A percentile compares a stretch with the other conserved stretches of the same genome.
These are phyloP conservation scores for Nomada ruficornis DNA, from an alignment of 2,888 invertebrate species.

Conservation along the genomic window DNA sequence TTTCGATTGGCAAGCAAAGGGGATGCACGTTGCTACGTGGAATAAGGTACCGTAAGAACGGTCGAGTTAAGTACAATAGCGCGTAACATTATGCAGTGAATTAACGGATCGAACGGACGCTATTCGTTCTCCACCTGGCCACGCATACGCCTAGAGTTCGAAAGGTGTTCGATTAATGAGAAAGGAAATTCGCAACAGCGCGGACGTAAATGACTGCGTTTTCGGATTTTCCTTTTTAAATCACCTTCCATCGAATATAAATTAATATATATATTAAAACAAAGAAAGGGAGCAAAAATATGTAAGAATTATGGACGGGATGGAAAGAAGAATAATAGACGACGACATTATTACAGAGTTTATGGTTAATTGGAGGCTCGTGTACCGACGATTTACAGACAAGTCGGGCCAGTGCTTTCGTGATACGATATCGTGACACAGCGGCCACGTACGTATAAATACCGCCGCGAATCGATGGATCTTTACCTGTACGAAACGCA, in stretches of 20 bases:
- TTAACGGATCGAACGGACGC: conserved; percentile 43
- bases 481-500: conserved; percentile 50
- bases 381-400: conserved; percentile 27
- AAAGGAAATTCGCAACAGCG: conserved; percentile 1
- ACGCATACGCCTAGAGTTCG: conserved; percentile 6
- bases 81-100: conserved; percentile 66
- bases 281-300: neutral
- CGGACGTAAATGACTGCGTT: neutral
- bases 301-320: no score
- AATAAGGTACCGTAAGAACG: conserved; percentile 61
- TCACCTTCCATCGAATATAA: no score
- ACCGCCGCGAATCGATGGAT: conserved; percentile 47
- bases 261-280: neutral
- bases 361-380: conserved; percentile 32
- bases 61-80: conserved; percentile 66
- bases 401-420: conserved; percentile 6
- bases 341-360: conserved; percentile 21
- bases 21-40: neutral
- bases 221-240: no score
- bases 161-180: conserved; percentile 45
- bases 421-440: conserved; percentile 39
- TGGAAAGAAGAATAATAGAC: no score
- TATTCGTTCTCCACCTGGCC: conserved; percentile 4
- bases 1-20: conserved; percentile 37
- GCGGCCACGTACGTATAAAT: conserved; percentile 8